phyloP scores from a whole-genome alignment of 2,797 vertebrate species.

The Glossophaga mutica region DNA sequence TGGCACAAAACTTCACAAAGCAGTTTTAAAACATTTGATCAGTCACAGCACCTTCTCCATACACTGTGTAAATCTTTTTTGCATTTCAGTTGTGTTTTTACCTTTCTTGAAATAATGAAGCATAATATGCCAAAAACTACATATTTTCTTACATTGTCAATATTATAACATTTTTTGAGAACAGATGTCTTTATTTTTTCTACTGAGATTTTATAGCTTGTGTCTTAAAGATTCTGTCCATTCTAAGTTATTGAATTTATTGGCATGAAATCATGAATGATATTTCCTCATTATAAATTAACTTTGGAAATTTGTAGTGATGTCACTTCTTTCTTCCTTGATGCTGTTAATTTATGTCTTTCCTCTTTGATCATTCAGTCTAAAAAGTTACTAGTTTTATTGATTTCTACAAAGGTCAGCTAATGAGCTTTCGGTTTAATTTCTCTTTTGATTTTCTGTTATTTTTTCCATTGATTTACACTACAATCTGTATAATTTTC shows the following conservation, averaged over 20 bases:
- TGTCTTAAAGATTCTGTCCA: background rate
- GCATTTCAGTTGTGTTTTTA: too few species aligned
- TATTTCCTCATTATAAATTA: background rate
- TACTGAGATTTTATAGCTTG: background rate
- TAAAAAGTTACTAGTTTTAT: background rate
- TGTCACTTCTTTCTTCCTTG: background rate
- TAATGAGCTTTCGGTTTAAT: background rate
- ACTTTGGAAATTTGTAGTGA: background rate
- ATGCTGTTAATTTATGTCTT: background rate
- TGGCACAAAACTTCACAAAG: too few species aligned
- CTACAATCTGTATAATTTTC: background rate
- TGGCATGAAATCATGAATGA: background rate
- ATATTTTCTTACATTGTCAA: too few species aligned
- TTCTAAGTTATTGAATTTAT: background rate
- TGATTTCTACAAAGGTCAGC: background rate
- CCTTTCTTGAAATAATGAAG: too few species aligned
- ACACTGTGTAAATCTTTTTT: too few species aligned
- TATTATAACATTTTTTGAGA: too few species aligned
- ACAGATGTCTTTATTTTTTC: too few species aligned
- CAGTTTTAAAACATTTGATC: too few species aligned
- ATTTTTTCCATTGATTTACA: background rate
- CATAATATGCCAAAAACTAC: too few species aligned
- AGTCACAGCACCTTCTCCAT: too few species aligned
- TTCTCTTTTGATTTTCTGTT: background rate
- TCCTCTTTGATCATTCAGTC: background rate